Base-by-base conservation (phyloP, 1,140 invertebrate genomes). In the Drusus annulatus region DNA sequence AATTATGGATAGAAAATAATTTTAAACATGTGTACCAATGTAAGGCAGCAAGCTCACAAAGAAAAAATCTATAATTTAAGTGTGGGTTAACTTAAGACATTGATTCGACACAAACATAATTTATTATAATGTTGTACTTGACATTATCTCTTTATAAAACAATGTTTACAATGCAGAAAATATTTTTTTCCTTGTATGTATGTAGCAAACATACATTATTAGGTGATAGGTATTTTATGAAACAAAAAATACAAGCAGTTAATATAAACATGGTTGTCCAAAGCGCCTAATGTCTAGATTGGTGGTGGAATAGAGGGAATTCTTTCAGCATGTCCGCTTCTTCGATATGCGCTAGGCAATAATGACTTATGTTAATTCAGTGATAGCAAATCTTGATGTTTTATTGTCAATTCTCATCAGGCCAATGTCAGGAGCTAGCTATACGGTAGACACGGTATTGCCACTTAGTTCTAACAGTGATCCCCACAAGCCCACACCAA, bases 1-100 rank as follows among this genome's bases (percentile, higher is more conserved):
- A 79, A 79, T 78, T 25, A 58, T 69, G 52, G 23, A 51, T 50
- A 71, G 50, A 52, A 73, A 23, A 28, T 65, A 65, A 65, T 31
- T 65, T 31, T 7, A 25, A 65, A 31, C 23, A 15, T 25, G 25
- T 28, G 62, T 65, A 25, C 23, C 36, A 45, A 45, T 45, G 36
- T 16, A 51, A 69, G 65, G 65, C 36, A n/a, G 21, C 19, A 54
- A 52, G 50, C 50, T 54, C 51, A 28, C 50, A 10, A 45, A 54
- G 52, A 56, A 17, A 69, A n/a, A 71, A 50, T 45, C 8, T 23
- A 71, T 50, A 71, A 69, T 69, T 68, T 69, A 71, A 71, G 3
- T 71, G 68, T 19, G 45, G 17, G 17, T 10, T 51, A 50, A 21
- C 68, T 56, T n/a, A 17, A 10, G 54, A 56, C 54, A 56, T 56